Evolutionary conservation across 2,888 invertebrate species (phyloP), one percentile per base, ranked within the genome.

Genomic region (Eledona agricola): DNA sequence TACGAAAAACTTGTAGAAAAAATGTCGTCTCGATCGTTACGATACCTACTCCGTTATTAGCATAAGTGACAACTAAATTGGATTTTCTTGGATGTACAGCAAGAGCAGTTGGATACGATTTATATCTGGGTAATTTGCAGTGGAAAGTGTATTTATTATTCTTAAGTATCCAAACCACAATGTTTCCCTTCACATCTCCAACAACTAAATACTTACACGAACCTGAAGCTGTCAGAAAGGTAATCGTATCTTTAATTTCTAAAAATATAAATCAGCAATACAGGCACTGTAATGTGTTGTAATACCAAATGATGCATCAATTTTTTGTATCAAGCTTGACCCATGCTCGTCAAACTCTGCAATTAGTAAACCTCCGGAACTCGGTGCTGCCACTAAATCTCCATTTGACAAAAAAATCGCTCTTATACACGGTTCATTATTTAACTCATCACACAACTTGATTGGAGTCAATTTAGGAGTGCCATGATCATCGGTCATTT

Each of bases 21-120:
- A 12, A 29, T 16, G 32, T 7, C 26, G 7, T 38, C 15, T 16
- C 17, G n/a, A 11, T 37, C 5, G 4, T 13, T n/a, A 23, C 26
- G 47, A 2, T n/a, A 58, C 66, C 68, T 73, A 90, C 90, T 82
- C 86, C 88, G 64, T 89, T 88, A 78, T 95, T 89, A 0, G 90
- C 81, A 76, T 93, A 93, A 1, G 83, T 84, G 4, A 89, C 79
- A 17, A 91, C 81, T 3, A 94, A 73, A 26, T 80, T 80, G 2
- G 83, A 79, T 1, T 76, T 76, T 4, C 72, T 72, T 9, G 81
- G 79, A 67, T 88, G 85, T 26, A 93, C 79, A 0, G 84, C 81
- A 59, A 94, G 65, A 0, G 92, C 89, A 0, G 89, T 88, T 0
- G 89, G 86, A 20, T 86, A 80, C 54, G 82, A 86, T 5, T 77